phyloP scores from a whole-genome alignment of 2,888 invertebrate genomes.

The Chalcosyrphus nemorum region DNA sequence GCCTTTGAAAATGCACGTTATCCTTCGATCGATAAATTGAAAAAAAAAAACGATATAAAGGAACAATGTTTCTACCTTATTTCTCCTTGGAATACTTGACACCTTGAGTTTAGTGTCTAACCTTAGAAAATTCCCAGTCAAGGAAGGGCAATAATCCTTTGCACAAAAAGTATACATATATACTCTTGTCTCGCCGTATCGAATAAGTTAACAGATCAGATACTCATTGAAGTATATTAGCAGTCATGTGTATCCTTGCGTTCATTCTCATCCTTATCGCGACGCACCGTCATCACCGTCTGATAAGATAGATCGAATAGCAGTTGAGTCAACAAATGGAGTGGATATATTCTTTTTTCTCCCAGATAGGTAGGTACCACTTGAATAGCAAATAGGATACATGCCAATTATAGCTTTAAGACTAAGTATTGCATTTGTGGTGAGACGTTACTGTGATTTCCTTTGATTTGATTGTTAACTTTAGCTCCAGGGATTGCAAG shows the following conservation, averaged over 20 bases:
- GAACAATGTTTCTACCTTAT: neutral
- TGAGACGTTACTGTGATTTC: neutral
- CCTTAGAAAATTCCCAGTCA: neutral
- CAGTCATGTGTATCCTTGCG: neutral
- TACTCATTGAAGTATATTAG: neutral
- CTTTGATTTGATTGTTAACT: no score
- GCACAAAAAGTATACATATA: neutral
- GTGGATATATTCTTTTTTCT: neutral
- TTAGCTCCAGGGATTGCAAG: no score
- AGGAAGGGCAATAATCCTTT: conserved; percentile 7
- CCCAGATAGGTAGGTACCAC: neutral
- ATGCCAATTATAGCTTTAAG: neutral
- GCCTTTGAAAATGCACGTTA: neutral
- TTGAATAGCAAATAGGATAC: neutral
- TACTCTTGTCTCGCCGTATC: neutral
- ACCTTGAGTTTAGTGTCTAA: conserved; percentile 5
- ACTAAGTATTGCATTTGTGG: neutral
- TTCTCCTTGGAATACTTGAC: neutral
- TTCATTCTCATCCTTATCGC: neutral
- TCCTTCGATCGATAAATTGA: neutral
- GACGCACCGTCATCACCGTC: neutral
- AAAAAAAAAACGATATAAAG: neutral
- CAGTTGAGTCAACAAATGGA: neutral
- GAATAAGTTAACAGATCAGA: conserved; percentile 1
- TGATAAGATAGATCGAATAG: neutral